Conservation (phyloP, 2,113 vertebrate species). For the Rhinopomastus cyanomelas region DNA sequence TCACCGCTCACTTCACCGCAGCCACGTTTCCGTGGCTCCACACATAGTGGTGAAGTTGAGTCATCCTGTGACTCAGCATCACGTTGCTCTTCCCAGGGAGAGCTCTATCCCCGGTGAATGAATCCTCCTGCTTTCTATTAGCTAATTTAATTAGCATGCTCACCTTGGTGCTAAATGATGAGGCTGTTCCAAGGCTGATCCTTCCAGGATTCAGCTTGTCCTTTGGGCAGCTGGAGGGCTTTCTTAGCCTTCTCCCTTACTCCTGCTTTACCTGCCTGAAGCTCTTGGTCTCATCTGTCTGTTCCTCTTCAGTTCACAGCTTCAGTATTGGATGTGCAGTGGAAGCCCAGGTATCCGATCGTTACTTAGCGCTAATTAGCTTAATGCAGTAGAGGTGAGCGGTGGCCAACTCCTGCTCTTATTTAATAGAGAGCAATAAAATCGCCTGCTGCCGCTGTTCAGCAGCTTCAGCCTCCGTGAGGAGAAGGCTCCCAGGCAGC, state of each 20-base stretch:
- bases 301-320: neutral
- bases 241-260: neutral
- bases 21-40: neutral
- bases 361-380: neutral
- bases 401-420: neutral
- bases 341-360: neutral
- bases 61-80: neutral
- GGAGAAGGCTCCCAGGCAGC: no score
- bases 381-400: neutral
- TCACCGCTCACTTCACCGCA: accelerated
- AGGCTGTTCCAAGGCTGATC: neutral
- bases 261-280: neutral
- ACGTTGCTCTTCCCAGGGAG: accelerated
- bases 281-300: neutral
- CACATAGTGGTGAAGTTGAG: accelerated
- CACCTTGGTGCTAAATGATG: neutral
- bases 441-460: accelerated
- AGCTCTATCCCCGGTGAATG: neutral
- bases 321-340: neutral
- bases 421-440: neutral
- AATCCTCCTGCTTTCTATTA: neutral
- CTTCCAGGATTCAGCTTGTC: neutral
- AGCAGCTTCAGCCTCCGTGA: neutral
- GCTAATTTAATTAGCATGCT: neutral
- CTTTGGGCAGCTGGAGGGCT: no score